Evolutionary conservation across 2,888 invertebrate genomes (phyloP).

Genomic region (Xestia c-nigrum): DNA sequence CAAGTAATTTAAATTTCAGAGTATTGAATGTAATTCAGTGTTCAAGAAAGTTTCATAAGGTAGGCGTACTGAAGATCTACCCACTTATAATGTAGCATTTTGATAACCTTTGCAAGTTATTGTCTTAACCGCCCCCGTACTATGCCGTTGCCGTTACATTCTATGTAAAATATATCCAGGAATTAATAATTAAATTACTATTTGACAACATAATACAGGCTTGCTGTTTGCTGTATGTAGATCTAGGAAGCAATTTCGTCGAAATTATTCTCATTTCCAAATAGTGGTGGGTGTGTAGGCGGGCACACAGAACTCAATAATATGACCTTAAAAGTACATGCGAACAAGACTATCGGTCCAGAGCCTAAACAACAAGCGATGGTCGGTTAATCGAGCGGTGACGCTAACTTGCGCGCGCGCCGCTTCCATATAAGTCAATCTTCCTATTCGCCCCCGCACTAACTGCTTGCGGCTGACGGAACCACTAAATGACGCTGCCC

Average conservation of each 20-base stretch:
- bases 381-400: constrained; percentile 84
- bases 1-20: constrained; percentile 38
- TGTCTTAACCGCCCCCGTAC: constrained; percentile 41
- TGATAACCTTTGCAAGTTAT: constrained; percentile 51
- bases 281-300: constrained; percentile 73
- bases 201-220: constrained; percentile 23
- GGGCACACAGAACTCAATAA: constrained; percentile 78
- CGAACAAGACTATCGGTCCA: constrained; percentile 78
- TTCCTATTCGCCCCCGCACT: constrained; percentile 89
- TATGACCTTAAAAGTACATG: constrained; percentile 85
- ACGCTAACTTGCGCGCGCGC: constrained; percentile 80
- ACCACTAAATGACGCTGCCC: constrained; percentile 73
- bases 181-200: constrained; percentile 28
- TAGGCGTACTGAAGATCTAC: constrained; percentile 44
- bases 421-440: constrained; percentile 85
- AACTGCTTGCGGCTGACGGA: constrained; percentile 75
- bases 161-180: constrained; percentile 31
- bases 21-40: constrained; percentile 44
- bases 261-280: constrained; percentile 54
- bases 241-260: constrained; percentile 41
- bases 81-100: constrained; percentile 47
- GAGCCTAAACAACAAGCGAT: constrained; percentile 79
- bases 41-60: constrained; percentile 48
- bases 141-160: constrained; percentile 17
- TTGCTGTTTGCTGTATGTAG: background rate